Base-by-base conservation (phyloP, 2,888 invertebrate species). In the Nebria brevicollis region DNA sequence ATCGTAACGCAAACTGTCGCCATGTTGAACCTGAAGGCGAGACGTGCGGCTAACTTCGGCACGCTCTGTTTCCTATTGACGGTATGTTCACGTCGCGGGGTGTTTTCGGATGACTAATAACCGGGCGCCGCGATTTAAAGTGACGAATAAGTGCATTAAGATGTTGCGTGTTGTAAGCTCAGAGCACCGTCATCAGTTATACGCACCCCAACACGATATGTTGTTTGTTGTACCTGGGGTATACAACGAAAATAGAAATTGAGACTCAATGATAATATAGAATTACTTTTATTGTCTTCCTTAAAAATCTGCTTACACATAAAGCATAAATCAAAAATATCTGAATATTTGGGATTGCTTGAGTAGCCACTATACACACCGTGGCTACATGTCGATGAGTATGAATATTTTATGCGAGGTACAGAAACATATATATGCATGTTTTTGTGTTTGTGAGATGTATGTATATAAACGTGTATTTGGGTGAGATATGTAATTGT, bases 141-240 rank as follows among this genome's bases (percentile, higher is more conserved):
- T 74, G 79, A 79, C 79, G 79, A 75, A 79, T 79, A 79, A 79
- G 79, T 79, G 79, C 79, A 79, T 79, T 79, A 79, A 79, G 79
- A 79, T 79, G 79, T 79, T 75, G 79, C 75, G 79, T 79, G 79
- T 79, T 79, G 79, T 79, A 79, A 79, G 74, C 79, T 41, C 66
- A 34, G 75, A 79, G 75, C 54, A 54, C 54, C 43, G 79, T 75
- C 79, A 79, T 79, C 75, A 65, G n/a, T 79, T 79, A 74, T 73
- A 34, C 34, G 34, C 34, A 34, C 34, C 34, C 34, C 34, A 34
- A 34, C 34, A 34, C 34, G 34, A 34, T 34, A 34, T 34, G 34
- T 34, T 34, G 5, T 34, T 34, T 1, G 5, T 34, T 34, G 5
- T 34, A 34, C 2, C 34, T 34, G 34, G 34, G 2, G 34, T 34